Base-by-base conservation (phyloP, 2,797 vertebrate species). In the Myripristis murdjan region DNA sequence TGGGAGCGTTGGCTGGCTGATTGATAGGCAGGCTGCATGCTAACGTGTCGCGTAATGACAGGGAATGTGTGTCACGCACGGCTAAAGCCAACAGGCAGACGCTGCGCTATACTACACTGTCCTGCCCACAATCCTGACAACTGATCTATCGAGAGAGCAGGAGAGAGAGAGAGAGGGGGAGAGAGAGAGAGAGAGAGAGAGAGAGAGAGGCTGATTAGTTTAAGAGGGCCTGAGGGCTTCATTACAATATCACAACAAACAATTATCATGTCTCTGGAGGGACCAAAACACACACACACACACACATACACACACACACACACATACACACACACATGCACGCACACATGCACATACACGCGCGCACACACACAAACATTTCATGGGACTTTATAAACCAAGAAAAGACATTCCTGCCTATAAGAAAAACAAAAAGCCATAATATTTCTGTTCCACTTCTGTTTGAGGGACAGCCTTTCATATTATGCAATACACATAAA, bases 121-220 rank as follows among this genome's bases (percentile, higher is more conserved):
- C 61, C 68, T 69, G 77, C 86, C 77, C 77, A 71, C 47, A 26
- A 79, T 73, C 57, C 62, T 77, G 87, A 90, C 83, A 90, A 77
- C 81, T 60, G 83, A 89, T 91, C 87, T 77, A 75, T 87, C 80
- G 76, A 83, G 62, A 70, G 61, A 24, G 43, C 47, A 28, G 22
- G 57, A 46, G 57, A 20, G 10, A 23, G 22, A 48, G 46, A 26
- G 14, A 33, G 67, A 35, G 26, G 23, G 64, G 67, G 31, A 48
- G 39, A 61, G 71, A 31, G 67, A 58, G 75, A 66, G 70, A 76
- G 81, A 82, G 20, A 39, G 46, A 41, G 46, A n/a, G 9, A 54
- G n/a, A n/a, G n/a, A n/a, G 61, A 48, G 33, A 20, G 55, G 31
- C 51, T 82, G 64, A 79, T 84, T 79, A 77, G 44, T 57, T 61